phyloP scores from a whole-genome alignment of 1,140 invertebrate genomes.

The Aradophagus sp. region DNA sequence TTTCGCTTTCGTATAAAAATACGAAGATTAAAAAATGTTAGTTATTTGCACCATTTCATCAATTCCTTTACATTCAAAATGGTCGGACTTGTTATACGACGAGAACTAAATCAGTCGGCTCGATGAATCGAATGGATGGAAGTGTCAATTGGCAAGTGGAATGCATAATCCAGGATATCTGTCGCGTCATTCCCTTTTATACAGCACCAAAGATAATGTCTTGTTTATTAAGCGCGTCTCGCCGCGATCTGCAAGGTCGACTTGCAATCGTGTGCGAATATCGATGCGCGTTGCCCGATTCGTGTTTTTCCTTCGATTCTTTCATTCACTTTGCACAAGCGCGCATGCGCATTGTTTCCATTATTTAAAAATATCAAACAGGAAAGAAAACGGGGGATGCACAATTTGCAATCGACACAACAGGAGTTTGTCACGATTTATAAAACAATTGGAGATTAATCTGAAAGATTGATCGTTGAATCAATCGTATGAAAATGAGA shows the following conservation, averaged over 20 bases:
- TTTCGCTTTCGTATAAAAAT: too few species aligned
- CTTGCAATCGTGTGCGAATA: conserved; percentile 15
- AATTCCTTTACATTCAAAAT: conserved; percentile 10
- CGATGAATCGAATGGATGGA: conserved; percentile 30
- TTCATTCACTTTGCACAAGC: too few species aligned
- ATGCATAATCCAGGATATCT: conserved; percentile 46
- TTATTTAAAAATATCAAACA: too few species aligned
- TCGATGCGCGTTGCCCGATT: conserved; percentile 11
- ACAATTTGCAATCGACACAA: too few species aligned
- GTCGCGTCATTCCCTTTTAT: conserved; percentile 43
- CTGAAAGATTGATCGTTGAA: too few species aligned
- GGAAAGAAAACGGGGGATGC: too few species aligned
- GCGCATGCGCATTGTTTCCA: too few species aligned
- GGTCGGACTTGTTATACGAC: conserved; percentile 10
- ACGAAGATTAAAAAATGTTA: too few species aligned
- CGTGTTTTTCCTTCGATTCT: too few species aligned
- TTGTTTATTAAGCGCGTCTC: conserved; percentile 36
- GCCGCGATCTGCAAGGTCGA: conserved; percentile 25
- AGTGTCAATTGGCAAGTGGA: conserved; percentile 27
- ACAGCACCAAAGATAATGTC: conserved; percentile 31
- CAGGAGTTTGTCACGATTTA: too few species aligned
- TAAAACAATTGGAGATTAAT: too few species aligned
- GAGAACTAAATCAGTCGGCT: conserved; percentile 25
- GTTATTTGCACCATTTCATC: not conserved
- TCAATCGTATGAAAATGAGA: too few species aligned